Evolutionary conservation across 1,140 invertebrate species (phyloP), one percentile per base, ranked within the genome.

Genomic region (Calephelis nemesis): DNA sequence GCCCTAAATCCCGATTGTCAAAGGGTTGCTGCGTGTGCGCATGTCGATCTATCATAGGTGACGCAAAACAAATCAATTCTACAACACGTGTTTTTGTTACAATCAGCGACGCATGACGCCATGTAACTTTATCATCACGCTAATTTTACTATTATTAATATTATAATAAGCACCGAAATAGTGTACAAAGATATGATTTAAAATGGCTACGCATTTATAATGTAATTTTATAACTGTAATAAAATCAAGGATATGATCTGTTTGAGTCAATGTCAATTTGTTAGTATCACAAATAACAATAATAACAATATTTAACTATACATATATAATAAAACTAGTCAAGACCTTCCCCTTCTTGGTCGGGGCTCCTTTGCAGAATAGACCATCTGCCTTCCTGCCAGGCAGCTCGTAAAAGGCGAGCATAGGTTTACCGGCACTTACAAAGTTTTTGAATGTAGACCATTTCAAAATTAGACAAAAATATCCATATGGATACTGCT

Each of bases 21-120:
- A 76, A 79, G 81, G 81, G 84, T 79, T 78, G 80, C 70, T 63
- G 69, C 79, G 76, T 78, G 78, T 74, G 83, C 83, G 79, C 78
- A 30, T 30, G 62, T 63, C 76, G 71, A 90, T 90, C 82, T 72
- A 87, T 88, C 85, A 85, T 62, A 60, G 62, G 70, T 74, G 77
- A 81, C 77, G 83, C 85, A 82, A 77, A 84, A 80, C 83, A 77
- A 88, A 90, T 90, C 80, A 82, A 88, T 90, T 88, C 74, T 67
- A 75, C 76, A 81, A 69, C 74, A 77, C 74, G 80, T 79, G 77
- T 82, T 77, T 71, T 76, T 64, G 64, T 62, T 75, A 65, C 45
- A 48, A 12, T 52, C 7, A 50, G 11, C 9, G 48, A 65, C 30
- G 13, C 49, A 30, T 65, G 8, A 54, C 39, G 5, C 19, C 11